Evolutionary conservation across 2,113 vertebrate genomes (phyloP).

Genomic region (Erpornis zantholeuca): DNA sequence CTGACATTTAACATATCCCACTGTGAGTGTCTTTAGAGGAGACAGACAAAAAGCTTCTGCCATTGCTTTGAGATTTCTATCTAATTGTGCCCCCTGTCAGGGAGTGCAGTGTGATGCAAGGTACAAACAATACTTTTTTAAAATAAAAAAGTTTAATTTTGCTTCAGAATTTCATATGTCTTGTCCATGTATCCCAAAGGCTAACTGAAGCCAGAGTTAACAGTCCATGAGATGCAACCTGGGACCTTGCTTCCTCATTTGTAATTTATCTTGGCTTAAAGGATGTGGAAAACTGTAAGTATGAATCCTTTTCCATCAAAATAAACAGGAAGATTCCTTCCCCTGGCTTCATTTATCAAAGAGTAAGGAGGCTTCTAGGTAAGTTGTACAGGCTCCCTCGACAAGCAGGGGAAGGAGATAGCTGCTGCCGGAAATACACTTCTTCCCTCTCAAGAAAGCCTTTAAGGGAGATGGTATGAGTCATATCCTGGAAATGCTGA

Average conservation of each 20-base stretch:
- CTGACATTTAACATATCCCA: conserved; percentile 57
- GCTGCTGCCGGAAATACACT: neutral
- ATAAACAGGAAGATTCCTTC: neutral
- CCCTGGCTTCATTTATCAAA: neutral
- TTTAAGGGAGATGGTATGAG: neutral
- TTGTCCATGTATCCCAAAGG: neutral
- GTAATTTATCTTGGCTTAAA: neutral
- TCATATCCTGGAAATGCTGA: neutral
- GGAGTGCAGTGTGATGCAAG: neutral
- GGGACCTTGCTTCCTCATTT: neutral
- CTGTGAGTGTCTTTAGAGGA: conserved; percentile 27
- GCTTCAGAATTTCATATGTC: neutral
- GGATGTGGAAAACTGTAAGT: neutral
- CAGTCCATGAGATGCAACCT: neutral
- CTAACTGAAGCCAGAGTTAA: neutral
- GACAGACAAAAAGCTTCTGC: conserved; percentile 39
- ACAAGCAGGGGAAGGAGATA: neutral
- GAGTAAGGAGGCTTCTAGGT: neutral
- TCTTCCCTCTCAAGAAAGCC: neutral
- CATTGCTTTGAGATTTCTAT: conserved; percentile 13
- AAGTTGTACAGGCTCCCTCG: neutral
- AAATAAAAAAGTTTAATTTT: neutral
- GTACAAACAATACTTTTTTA: neutral
- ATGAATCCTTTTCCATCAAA: neutral
- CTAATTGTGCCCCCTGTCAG: neutral